phyloP scores from a whole-genome alignment of 30 jellyfish, hydroid and myxozoan genomes.

The Haliclystus octoradiatus region DNA sequence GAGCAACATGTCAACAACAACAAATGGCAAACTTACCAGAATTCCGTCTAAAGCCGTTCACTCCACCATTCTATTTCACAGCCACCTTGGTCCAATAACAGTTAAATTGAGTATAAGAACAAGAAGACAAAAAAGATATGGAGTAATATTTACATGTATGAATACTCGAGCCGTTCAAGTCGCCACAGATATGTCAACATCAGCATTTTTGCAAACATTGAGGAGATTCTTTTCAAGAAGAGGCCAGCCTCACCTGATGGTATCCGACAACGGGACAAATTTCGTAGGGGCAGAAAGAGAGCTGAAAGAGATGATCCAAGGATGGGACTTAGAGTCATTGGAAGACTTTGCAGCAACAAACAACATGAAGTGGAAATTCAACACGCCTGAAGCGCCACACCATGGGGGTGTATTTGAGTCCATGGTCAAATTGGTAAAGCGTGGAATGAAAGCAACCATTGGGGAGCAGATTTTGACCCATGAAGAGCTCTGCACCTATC shows the following conservation, averaged over 20 bases:
- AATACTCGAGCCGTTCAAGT: too few relatives aligned
- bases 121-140: too few relatives aligned
- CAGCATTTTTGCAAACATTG: conserved; percentile 4
- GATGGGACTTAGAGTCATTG: background rate
- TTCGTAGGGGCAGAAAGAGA: background rate
- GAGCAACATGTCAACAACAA: background rate
- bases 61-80: too few relatives aligned
- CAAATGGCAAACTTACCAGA: conserved; percentile 5
- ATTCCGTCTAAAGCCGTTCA: too few relatives aligned
- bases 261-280: background rate
- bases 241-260: conserved; percentile 4
- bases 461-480: conserved; percentile 25
- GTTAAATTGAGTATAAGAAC: background rate
- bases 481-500: conserved; percentile 18
- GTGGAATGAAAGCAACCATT: conserved; percentile 13
- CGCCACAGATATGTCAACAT: conserved; percentile 8
- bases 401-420: conserved; percentile 40
- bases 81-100: background rate
- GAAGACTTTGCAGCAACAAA: conserved; percentile 1
- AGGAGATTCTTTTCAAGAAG: conserved; percentile 12
- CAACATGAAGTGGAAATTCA: conserved; percentile 24
- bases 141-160: too few relatives aligned
- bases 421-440: conserved; percentile 21
- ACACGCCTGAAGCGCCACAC: conserved; percentile 34
- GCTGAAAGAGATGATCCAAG: background rate